These are phyloP conservation scores for Anguilla megastoma DNA, from an alignment of 2,797 vertebrate genomes.

Conservation along the genomic window DNA sequence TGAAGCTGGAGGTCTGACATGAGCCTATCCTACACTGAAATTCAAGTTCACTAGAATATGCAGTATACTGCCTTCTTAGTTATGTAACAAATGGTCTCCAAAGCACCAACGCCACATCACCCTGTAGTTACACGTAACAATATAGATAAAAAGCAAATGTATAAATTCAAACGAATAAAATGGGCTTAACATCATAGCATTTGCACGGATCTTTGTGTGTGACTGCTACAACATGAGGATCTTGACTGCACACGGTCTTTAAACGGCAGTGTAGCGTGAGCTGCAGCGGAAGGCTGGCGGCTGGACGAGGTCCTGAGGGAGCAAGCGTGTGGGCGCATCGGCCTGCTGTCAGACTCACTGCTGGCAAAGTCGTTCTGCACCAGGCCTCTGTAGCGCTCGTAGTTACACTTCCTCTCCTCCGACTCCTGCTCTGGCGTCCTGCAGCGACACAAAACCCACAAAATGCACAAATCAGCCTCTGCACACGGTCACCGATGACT, in stretches of 20 bases:
- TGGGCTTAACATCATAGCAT: too few species aligned
- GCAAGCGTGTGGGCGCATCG: neutral
- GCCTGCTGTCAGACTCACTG: conserved; percentile 76
- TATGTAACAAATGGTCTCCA: too few species aligned
- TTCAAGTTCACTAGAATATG: neutral
- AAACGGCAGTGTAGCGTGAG: too few species aligned
- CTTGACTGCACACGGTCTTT: neutral
- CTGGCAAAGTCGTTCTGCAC: conserved; percentile 97
- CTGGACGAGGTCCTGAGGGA: neutral
- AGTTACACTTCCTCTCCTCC: conserved; percentile 93
- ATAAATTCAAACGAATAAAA: too few species aligned
- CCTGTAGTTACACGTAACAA: too few species aligned
- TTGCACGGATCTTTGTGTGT: too few species aligned
- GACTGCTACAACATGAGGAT: too few species aligned
- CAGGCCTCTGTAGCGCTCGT: conserved; percentile 91
- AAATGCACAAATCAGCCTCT: neutral
- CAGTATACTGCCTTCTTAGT: too few species aligned
- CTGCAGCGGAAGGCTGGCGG: neutral
- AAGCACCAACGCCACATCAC: too few species aligned
- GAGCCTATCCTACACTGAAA: neutral
- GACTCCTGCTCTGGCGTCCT: conserved; percentile 89
- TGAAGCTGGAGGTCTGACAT: neutral
- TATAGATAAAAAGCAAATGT: too few species aligned
- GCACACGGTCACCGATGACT: too few species aligned
- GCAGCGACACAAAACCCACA: neutral